These are phyloP conservation scores for Arremon brunneinucha DNA, from an alignment of 2,797 vertebrate genomes.

Conservation along the genomic window DNA sequence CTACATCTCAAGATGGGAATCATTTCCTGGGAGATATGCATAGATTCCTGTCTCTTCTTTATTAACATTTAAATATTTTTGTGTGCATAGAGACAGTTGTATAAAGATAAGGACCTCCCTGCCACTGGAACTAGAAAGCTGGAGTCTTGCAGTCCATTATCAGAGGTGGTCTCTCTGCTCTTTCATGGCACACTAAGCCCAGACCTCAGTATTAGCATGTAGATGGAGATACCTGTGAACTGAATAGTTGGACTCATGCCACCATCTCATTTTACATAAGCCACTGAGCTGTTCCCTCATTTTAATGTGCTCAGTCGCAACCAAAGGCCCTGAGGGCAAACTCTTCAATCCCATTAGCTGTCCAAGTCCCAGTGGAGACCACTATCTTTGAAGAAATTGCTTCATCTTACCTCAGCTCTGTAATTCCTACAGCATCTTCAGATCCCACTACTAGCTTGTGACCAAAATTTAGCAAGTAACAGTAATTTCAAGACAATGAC, in stretches of 20 bases:
- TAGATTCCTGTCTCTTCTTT: not conserved
- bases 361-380: not conserved
- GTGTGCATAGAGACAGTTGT: not conserved
- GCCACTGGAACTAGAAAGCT: not conserved
- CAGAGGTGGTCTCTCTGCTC: not conserved
- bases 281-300: constrained; percentile 25
- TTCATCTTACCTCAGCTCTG: not conserved
- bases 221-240: not conserved
- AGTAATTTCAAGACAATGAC: constrained; percentile 23
- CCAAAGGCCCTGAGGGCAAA: not conserved
- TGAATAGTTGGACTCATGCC: not conserved
- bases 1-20: not conserved
- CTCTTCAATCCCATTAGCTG: constrained; percentile 13
- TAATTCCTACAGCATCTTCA: not conserved
- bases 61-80: not conserved
- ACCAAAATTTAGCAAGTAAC: not conserved
- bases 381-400: constrained; percentile 36
- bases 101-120: not conserved
- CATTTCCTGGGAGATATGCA: not conserved
- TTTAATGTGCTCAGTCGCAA: constrained; percentile 11
- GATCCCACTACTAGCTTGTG: not conserved
- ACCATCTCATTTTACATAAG: constrained; percentile 31
- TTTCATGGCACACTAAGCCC: not conserved
- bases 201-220: not conserved
- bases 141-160: not conserved